A percentile compares a stretch with the other conserved stretches of the same genome.
Conservation (phyloP, 1,140 invertebrate species). For the Drosophila punjabiensis region DNA sequence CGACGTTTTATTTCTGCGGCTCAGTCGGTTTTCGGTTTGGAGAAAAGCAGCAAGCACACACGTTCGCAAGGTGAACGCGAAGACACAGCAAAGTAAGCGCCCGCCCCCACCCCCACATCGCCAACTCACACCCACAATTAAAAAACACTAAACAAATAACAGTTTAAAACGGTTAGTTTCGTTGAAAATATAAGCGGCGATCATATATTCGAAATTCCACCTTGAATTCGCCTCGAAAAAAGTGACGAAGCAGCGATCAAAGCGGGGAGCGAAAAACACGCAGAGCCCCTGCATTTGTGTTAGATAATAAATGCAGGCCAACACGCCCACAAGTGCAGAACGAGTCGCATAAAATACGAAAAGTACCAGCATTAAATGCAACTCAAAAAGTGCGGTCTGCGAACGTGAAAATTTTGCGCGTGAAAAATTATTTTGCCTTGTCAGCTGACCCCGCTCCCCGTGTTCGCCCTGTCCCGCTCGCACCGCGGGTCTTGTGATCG, state of each 20-base stretch:
- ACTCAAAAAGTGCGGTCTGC: constrained; percentile 47
- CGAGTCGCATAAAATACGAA: neutral
- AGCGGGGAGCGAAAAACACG: constrained; percentile 20
- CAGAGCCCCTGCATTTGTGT: constrained; percentile 44
- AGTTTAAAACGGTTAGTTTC: neutral
- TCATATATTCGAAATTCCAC: neutral
- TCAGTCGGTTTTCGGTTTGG: constrained; percentile 79
- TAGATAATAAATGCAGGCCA: constrained; percentile 67
- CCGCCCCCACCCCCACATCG: neutral
- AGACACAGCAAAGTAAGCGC: constrained; percentile 73
- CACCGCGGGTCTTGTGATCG: constrained; percentile 67
- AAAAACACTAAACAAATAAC: constrained; percentile 33
- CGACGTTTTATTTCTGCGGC: constrained; percentile 55
- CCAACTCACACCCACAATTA: constrained; percentile 15
- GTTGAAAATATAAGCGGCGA: constrained; percentile 4
- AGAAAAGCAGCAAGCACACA: constrained; percentile 66
- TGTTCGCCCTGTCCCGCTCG: constrained; percentile 24
- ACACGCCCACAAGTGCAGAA: neutral
- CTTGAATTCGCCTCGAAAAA: constrained; percentile 34
- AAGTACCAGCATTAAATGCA: constrained; percentile 6
- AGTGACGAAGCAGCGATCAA: constrained; percentile 59
- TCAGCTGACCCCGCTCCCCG: constrained; percentile 71
- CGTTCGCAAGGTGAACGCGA: constrained; percentile 75
- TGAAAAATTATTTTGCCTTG: constrained; percentile 60
- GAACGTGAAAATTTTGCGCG: constrained; percentile 38